Percentiles rank a stretch among this genome's conserved stretches.
Conservation (phyloP, 2,888 invertebrate genomes). For the Tenthredo livida region DNA sequence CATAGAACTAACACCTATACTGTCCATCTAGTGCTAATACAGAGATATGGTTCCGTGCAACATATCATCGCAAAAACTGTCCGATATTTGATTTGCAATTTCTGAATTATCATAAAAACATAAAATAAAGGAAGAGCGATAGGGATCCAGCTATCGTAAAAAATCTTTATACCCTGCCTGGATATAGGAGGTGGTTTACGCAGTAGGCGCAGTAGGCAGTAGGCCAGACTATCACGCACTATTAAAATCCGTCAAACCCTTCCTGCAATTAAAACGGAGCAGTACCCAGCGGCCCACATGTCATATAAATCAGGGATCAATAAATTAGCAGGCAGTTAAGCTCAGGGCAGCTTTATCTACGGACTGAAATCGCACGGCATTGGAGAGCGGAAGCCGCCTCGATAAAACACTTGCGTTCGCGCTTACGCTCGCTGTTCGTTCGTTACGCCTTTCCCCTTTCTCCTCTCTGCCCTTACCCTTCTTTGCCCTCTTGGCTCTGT, state of each 20-base stretch:
- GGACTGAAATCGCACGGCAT: slow-evolving; percentile 63
- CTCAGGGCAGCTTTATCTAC: slow-evolving; percentile 68
- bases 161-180: background rate
- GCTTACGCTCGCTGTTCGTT: slow-evolving; percentile 59
- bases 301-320: slow-evolving; percentile 72
- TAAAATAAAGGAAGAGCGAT: background rate
- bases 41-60: background rate
- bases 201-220: background rate
- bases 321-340: slow-evolving; percentile 71
- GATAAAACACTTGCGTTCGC: slow-evolving; percentile 71
- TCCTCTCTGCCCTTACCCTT: background rate
- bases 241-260: slow-evolving; percentile 64
- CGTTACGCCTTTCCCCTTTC: slow-evolving; percentile 51
- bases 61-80: background rate
- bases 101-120: background rate
- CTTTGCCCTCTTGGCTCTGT: slow-evolving; percentile 14
- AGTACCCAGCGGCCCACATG: slow-evolving; percentile 57
- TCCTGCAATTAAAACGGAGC: slow-evolving; percentile 62
- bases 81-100: background rate
- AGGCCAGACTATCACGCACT: slow-evolving; percentile 54
- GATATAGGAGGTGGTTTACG: background rate
- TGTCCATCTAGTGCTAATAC: background rate
- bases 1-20: background rate
- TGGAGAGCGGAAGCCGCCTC: slow-evolving; percentile 68
- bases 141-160: background rate